Percentiles rank a stretch among this genome's conserved stretches.
Evolutionary conservation across 2,797 vertebrate genomes (phyloP).

Genomic region (Anas bahamensis): DNA sequence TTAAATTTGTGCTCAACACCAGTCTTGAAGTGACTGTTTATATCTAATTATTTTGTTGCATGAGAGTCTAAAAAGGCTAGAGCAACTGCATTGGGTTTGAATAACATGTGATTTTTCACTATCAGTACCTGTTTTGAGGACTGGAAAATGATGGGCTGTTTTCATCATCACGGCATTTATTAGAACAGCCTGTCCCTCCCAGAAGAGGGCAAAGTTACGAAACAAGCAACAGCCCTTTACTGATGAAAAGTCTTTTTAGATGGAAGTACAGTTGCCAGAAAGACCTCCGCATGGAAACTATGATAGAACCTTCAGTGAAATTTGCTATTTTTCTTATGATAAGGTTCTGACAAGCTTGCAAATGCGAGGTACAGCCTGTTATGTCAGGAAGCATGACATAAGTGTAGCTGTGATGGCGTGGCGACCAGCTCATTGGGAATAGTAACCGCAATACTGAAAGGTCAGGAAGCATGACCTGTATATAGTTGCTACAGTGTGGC

Average conservation of each 20-base stretch:
- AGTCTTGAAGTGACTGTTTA: background rate
- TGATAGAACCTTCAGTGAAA: background rate
- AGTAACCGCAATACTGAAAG: background rate
- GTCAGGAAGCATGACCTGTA: background rate
- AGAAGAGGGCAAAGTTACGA: background rate
- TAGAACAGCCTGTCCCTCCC: background rate
- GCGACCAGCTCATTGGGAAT: background rate
- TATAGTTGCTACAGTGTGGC: fast-evolving
- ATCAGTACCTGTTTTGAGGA: background rate
- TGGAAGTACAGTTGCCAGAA: background rate
- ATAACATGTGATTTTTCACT: background rate
- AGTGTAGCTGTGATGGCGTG: fast-evolving
- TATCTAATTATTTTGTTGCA: background rate
- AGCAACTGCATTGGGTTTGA: background rate
- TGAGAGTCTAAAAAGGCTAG: background rate
- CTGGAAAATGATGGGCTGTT: background rate
- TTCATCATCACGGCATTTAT: background rate
- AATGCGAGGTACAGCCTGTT: background rate
- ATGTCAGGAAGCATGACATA: background rate
- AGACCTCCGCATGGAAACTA: background rate
- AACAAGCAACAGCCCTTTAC: background rate
- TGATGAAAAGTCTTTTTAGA: too few species aligned
- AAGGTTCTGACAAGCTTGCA: background rate
- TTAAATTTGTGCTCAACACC: background rate
- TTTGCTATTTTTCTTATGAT: background rate